Base-by-base conservation (phyloP, 1,140 invertebrate species). In the Aphaenogaster ashmeadi region DNA sequence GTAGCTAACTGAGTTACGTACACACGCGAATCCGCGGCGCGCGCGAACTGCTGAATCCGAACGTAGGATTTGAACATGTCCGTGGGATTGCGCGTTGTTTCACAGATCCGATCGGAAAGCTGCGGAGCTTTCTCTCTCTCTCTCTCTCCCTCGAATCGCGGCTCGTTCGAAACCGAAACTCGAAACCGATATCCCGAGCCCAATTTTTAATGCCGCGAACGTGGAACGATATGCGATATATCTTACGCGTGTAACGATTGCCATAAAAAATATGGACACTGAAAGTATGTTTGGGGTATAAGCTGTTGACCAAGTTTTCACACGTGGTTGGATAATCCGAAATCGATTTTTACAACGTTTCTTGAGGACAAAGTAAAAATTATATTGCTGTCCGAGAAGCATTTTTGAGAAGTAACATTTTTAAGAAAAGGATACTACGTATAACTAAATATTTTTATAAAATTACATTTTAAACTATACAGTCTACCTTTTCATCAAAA, bases 1-100 rank as follows among this genome's bases (percentile, higher is more conserved):
- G 89, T 87, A 87, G 80, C 87, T 93, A 92, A 93, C 92, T 92
- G 89, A 88, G 92, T 91, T 93, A 90, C 90, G 88, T 88, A 74
- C 33, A 62, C 77, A 85, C 75, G 86, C 75, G 88, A 89, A 87
- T 85, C 81, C 77, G 85, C 58, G 75, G 83, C 75, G 75, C 87
- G 77, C 60, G 21, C 69, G 56, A 60, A 60, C 83, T 88, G 71
- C 66, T 11, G 60, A 88, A 89, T 79, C 58, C 75, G 13, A 69
- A 69, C 66, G 64, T 27, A 38, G 67, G 87, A 87, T 56, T 15
- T 62, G 75, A 81, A 81, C 47, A 47, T 81, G 47, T 64, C 66
- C 79, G 50, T 36, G 64, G 64, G 36, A 67, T 54, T 36, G 47
- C 52, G 77, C 62, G 13, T 27, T 72, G 79, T 81, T 52, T 67